phyloP scores from a whole-genome alignment of 2,888 invertebrate genomes.

The Acleris holmiana region DNA sequence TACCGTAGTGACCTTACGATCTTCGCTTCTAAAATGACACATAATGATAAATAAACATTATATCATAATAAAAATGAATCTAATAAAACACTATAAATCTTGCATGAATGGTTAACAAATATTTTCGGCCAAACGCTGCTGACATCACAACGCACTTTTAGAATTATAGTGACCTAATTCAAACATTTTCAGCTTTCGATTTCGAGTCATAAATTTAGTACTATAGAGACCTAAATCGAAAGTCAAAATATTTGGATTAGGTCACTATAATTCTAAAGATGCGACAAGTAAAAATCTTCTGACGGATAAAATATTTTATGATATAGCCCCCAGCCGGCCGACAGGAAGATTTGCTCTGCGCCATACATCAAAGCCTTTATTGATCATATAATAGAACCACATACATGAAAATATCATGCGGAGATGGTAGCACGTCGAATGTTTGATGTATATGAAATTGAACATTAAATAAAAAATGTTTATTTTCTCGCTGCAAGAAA shows the following conservation, averaged over 20 bases:
- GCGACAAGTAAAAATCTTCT: constrained; percentile 1
- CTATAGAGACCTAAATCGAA: too few relatives aligned
- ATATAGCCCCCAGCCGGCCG: constrained; percentile 8
- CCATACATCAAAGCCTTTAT: constrained; percentile 25
- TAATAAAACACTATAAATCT: neutral
- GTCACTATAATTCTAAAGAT: too few relatives aligned
- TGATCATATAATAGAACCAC: constrained; percentile 23
- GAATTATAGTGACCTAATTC: too few relatives aligned
- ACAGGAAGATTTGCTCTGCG: constrained; percentile 17
- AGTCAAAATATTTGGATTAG: too few relatives aligned
- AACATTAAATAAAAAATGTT: constrained; percentile 23
- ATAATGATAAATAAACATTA: too few relatives aligned
- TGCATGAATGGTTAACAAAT: neutral
- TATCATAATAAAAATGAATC: too few relatives aligned
- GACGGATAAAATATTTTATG: constrained; percentile 16
- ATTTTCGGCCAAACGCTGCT: neutral
- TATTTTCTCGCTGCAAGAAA: constrained; percentile 29
- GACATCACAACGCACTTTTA: too few relatives aligned
- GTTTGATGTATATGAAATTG: constrained; percentile 16
- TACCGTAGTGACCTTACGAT: too few relatives aligned
- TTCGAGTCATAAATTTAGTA: too few relatives aligned
- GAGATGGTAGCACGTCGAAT: constrained; percentile 9
- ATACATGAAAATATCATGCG: constrained; percentile 16
- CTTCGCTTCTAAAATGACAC: too few relatives aligned
- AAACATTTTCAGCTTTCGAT: too few relatives aligned